A percentile compares a stretch with the other conserved stretches of the same genome.
These are phyloP conservation scores for Ctenicera cuprea DNA, from an alignment of 2,888 invertebrate species.

Conservation along the genomic window DNA sequence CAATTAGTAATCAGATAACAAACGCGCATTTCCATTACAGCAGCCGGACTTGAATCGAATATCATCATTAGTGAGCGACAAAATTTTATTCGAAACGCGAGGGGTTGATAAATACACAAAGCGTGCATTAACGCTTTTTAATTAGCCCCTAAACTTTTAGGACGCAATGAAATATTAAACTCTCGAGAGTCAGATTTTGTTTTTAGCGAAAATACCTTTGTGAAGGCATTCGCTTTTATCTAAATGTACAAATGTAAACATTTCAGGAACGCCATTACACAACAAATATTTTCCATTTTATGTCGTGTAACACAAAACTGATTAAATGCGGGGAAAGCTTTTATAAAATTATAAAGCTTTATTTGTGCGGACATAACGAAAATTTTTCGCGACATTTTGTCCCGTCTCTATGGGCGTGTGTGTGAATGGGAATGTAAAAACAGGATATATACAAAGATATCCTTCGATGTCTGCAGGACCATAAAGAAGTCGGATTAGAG, in stretches of 20 bases:
- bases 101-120: slow-evolving; percentile 21
- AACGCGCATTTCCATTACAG: slow-evolving; percentile 41
- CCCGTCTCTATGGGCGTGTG: neutral
- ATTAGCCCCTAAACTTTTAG: slow-evolving; percentile 11
- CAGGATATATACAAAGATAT: slow-evolving; percentile 38
- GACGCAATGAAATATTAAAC: neutral
- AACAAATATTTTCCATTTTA: no score
- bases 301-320: no score
- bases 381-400: neutral
- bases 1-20: slow-evolving; percentile 50
- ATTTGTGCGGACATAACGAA: no score
- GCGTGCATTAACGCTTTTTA: slow-evolving; percentile 31
- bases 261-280: no score
- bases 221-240: neutral
- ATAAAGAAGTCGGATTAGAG: slow-evolving; percentile 52
- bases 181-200: no score
- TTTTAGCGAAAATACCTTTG: slow-evolving; percentile 1
- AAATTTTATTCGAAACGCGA: slow-evolving; percentile 17
- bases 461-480: slow-evolving; percentile 46
- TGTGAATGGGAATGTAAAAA: slow-evolving; percentile 37
- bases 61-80: slow-evolving; percentile 39
- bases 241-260: neutral
- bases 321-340: no score
- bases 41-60: slow-evolving; percentile 39
- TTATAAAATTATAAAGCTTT: no score